These are phyloP conservation scores for Gymnoscelis rufifasciata DNA, from an alignment of 2,888 invertebrate genomes.

Conservation along the genomic window DNA sequence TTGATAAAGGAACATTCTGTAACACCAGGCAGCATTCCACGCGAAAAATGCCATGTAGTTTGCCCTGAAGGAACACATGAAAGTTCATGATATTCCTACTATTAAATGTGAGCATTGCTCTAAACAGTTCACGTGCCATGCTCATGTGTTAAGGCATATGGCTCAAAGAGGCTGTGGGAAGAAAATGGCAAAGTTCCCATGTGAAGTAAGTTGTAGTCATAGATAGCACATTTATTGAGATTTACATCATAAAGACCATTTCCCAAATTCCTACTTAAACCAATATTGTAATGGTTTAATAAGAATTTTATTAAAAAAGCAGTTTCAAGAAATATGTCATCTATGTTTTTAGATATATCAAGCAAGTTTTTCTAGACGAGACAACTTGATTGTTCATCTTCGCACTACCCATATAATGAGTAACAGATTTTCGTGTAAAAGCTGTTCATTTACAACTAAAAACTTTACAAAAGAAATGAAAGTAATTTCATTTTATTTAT, in stretches of 20 bases:
- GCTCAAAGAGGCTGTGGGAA: conserved; percentile 83
- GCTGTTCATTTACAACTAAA: conserved; percentile 48
- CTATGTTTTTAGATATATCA: conserved; percentile 79
- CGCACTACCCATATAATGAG: conserved; percentile 70
- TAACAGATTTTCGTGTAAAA: conserved; percentile 47
- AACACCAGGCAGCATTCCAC: conserved; percentile 77
- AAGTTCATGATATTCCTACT: conserved; percentile 72
- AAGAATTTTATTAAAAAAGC: not conserved
- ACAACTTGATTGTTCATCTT: conserved; percentile 86
- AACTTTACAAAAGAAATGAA: conserved; percentile 65
- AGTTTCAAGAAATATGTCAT: not conserved
- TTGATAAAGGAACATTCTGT: conserved; percentile 83
- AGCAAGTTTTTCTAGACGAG: conserved; percentile 83
- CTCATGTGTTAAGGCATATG: conserved; percentile 86
- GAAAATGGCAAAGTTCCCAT: conserved; percentile 39
- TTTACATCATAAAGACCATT: too few relatives aligned
- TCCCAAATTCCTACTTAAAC: too few relatives aligned
- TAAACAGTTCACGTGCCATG: conserved; percentile 85
- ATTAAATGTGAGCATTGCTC: conserved; percentile 84
- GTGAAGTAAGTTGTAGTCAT: conserved; percentile 52
- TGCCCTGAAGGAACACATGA: conserved; percentile 84
- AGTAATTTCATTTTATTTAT: too few relatives aligned
- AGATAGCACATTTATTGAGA: too few relatives aligned
- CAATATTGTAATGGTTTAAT: too few relatives aligned
- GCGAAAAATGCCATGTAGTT: conserved; percentile 82